phyloP scores from a whole-genome alignment of 2,797 vertebrate species.

The Platyrinchus mystaceus region DNA sequence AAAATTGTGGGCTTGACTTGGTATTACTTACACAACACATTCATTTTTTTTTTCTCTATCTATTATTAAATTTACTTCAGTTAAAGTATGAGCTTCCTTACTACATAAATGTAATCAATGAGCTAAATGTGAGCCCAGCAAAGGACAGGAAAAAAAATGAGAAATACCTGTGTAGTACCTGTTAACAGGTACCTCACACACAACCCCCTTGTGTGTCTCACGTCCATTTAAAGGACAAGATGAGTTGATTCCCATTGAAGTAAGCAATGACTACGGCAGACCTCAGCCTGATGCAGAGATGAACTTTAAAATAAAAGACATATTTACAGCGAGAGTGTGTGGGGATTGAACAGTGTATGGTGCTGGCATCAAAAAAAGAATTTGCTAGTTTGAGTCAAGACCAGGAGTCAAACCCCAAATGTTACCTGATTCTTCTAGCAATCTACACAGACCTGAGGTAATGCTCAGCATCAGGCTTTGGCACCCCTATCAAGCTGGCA shows the following conservation, averaged over 20 bases:
- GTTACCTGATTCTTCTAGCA: not conserved
- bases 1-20: not conserved
- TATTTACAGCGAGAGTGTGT: not conserved
- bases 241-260: not conserved
- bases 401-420: not conserved
- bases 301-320: not conserved
- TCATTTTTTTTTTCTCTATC: not conserved
- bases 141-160: not conserved
- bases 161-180: not conserved
- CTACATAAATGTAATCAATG: not conserved
- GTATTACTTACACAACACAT: not conserved
- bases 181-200: not conserved
- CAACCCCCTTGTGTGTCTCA: not conserved
- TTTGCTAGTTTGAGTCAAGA: not conserved
- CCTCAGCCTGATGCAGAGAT: not conserved
- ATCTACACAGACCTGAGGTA: not conserved
- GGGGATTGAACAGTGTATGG: not conserved
- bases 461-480: not conserved
- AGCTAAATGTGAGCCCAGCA: not conserved
- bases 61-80: not conserved
- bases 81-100: not conserved
- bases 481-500: not conserved
- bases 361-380: not conserved
- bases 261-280: not conserved
- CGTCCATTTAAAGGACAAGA: not conserved